phyloP scores from a whole-genome alignment of 2,113 vertebrate genomes.

The Alces alces region DNA sequence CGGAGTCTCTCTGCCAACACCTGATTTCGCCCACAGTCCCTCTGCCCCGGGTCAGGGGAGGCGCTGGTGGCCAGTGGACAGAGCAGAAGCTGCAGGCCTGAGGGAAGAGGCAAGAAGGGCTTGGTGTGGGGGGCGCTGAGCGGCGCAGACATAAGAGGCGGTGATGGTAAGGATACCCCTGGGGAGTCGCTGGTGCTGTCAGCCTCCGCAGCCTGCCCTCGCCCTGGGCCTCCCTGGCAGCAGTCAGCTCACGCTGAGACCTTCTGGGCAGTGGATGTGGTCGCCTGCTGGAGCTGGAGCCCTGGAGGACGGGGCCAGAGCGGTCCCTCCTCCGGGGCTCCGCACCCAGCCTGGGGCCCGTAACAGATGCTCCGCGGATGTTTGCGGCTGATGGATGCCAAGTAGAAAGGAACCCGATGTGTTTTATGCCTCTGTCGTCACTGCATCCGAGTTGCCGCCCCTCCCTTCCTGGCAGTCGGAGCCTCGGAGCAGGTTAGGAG shows the following conservation, averaged over 20 bases:
- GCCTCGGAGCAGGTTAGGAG: neutral
- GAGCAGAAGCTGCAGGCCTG: neutral
- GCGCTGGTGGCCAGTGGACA: neutral
- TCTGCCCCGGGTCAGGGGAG: neutral
- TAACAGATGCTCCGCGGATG: neutral
- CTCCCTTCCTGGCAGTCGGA: neutral
- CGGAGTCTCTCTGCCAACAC: neutral
- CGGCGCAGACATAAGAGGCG: neutral
- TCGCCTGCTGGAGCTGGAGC: neutral
- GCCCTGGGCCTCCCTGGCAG: neutral
- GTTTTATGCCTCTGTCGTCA: neutral
- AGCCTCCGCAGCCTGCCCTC: fast-evolving
- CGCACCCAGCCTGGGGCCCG: fast-evolving
- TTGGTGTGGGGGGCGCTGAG: fast-evolving
- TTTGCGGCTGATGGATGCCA: neutral
- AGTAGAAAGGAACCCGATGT: neutral
- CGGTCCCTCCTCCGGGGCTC: neutral
- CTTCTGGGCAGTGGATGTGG: neutral
- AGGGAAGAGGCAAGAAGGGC: neutral
- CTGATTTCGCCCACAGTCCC: neutral
- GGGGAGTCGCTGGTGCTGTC: fast-evolving
- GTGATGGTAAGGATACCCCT: too few species aligned
- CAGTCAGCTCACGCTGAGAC: neutral
- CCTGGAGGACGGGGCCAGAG: neutral
- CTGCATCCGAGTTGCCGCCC: neutral